Evolutionary conservation across 1,140 invertebrate genomes (phyloP).

Genomic region (Hyles vespertilio): DNA sequence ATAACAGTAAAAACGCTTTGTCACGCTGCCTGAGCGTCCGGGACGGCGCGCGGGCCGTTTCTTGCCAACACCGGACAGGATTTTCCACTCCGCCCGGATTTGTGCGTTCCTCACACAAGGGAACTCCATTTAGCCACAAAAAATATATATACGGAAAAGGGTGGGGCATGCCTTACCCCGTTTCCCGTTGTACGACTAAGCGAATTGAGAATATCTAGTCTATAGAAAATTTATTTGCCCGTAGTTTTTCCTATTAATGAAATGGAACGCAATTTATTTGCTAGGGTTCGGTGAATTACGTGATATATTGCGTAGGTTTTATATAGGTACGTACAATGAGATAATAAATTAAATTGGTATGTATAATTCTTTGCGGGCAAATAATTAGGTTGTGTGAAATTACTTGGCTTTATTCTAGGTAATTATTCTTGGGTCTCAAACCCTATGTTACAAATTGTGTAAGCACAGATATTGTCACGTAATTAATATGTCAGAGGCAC

Average conservation of each 20-base stretch:
- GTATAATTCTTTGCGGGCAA: too few relatives aligned
- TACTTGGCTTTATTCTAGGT: too few relatives aligned
- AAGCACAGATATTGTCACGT: neutral
- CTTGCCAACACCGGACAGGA: conserved; percentile 43
- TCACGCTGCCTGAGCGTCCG: conserved; percentile 29
- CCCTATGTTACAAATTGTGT: too few relatives aligned
- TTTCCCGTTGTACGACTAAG: conserved; percentile 10
- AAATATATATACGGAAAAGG: conserved; percentile 40
- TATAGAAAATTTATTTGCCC: conserved; percentile 16
- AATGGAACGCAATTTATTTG: neutral
- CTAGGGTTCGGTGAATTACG: too few relatives aligned
- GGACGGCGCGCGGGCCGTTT: conserved; percentile 28
- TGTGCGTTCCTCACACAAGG: conserved; percentile 49
- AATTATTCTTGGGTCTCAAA: too few relatives aligned
- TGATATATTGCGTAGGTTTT: too few relatives aligned
- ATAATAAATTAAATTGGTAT: too few relatives aligned
- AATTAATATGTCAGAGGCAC: neutral
- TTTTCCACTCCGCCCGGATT: conserved; percentile 51
- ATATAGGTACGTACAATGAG: too few relatives aligned
- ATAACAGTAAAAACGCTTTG: conserved; percentile 40
- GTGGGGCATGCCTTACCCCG: conserved; percentile 16
- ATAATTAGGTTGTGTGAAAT: too few relatives aligned
- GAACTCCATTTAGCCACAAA: conserved; percentile 59
- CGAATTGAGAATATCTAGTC: conserved; percentile 15
- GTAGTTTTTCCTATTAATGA: neutral